phyloP scores from a whole-genome alignment of 2,113 vertebrate genomes.

The Corythoichthys haematopterus region DNA sequence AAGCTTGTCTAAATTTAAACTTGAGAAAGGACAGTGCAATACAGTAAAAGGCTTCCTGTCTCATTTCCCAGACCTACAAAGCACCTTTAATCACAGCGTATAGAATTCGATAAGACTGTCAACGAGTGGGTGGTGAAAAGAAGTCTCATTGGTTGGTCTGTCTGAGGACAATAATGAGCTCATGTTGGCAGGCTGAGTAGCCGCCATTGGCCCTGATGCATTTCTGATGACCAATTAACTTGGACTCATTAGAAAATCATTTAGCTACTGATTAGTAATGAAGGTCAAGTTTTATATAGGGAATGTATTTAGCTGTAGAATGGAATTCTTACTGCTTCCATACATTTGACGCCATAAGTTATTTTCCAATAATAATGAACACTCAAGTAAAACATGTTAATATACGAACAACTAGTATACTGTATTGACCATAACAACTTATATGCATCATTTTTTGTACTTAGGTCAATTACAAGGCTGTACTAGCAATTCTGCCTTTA shows the following conservation, averaged over 20 bases:
- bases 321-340: neutral
- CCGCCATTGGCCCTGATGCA: constrained; percentile 11
- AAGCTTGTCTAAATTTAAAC: constrained; percentile 52
- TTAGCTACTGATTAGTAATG: constrained; percentile 22
- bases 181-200: constrained; percentile 21
- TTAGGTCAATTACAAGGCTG: neutral
- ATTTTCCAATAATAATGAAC: too few relatives aligned
- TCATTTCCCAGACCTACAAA: constrained; percentile 28
- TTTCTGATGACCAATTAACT: constrained; percentile 20
- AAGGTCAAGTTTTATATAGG: constrained; percentile 18
- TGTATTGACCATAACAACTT: constrained; percentile 5
- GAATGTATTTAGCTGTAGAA: constrained; percentile 10
- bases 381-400: neutral
- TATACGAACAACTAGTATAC: constrained; percentile 43
- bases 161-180: neutral
- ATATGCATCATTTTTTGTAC: neutral
- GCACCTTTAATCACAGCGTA: constrained; percentile 30
- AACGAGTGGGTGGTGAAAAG: constrained; percentile 23
- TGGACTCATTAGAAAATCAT: constrained; percentile 31
- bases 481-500: neutral
- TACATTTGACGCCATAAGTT: neutral
- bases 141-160: constrained; percentile 27
- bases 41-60: constrained; percentile 13
- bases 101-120: constrained; percentile 26
- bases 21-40: constrained; percentile 34